These are phyloP conservation scores for Esox masquinongy DNA, from an alignment of 2,797 vertebrate genomes.

Conservation along the genomic window DNA sequence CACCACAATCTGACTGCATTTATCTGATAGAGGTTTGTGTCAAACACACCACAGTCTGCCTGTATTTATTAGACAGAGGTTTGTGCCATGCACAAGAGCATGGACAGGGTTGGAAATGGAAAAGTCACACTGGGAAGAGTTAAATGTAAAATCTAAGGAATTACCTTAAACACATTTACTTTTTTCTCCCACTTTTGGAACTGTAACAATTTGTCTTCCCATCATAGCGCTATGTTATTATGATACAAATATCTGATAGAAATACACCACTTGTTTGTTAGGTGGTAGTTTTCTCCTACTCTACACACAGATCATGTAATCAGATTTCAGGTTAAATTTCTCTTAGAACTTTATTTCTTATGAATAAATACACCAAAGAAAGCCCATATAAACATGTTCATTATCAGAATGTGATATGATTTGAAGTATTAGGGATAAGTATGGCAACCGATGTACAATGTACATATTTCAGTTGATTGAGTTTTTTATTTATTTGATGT, in stretches of 20 bases:
- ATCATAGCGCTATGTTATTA: constrained; percentile 16
- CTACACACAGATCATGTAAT: background rate
- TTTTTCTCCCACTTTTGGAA: constrained; percentile 10
- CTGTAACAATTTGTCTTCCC: constrained; percentile 14
- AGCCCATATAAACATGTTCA: constrained; percentile 24
- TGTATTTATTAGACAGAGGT: constrained; percentile 10
- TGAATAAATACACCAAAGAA: constrained; percentile 62
- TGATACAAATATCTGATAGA: background rate
- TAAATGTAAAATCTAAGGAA: background rate
- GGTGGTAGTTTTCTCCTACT: background rate
- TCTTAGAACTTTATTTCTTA: constrained; percentile 15
- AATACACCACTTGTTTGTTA: background rate
- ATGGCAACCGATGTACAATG: background rate
- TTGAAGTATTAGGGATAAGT: constrained; percentile 13
- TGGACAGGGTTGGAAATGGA: background rate
- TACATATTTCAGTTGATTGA: constrained; percentile 2
- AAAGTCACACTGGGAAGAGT: background rate
- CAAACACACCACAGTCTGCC: constrained; percentile 5
- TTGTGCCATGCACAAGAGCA: constrained; percentile 24
- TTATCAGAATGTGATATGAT: constrained; percentile 14
- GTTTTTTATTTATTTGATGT: constrained; percentile 28
- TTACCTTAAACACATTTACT: background rate
- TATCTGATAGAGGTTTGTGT: constrained; percentile 21
- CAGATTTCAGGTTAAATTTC: background rate
- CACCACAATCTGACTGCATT: background rate